Evolutionary conservation across 2,888 invertebrate genomes (phyloP).

Genomic region (Tetramorium bicarinatum): DNA sequence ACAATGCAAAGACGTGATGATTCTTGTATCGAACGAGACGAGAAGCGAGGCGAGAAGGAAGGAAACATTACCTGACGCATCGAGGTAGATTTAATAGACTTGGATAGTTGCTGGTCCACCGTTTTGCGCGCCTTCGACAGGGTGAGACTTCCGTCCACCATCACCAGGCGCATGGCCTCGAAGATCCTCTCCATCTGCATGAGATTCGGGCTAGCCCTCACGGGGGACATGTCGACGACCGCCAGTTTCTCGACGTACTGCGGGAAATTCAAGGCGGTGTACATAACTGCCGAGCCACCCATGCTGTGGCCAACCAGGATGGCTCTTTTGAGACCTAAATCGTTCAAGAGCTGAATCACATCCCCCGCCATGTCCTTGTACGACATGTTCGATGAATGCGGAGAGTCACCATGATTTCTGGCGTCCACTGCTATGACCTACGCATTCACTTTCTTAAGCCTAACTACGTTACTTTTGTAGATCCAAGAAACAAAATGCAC

Average conservation of each 20-base stretch:
- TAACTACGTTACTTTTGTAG: background rate
- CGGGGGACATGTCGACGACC: slow-evolving; percentile 92
- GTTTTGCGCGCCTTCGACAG: slow-evolving; percentile 91
- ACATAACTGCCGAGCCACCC: slow-evolving; percentile 98
- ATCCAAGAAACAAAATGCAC: background rate
- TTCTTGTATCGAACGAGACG: background rate
- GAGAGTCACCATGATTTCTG: slow-evolving; percentile 98
- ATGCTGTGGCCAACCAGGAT: slow-evolving; percentile 96
- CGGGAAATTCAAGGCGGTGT: slow-evolving; percentile 91
- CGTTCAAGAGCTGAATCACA: slow-evolving; percentile 89
- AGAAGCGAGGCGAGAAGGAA: background rate
- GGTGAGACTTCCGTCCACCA: slow-evolving; percentile 89
- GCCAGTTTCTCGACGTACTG: slow-evolving; percentile 89
- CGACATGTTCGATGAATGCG: slow-evolving; percentile 91
- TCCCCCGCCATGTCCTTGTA: slow-evolving; percentile 93
- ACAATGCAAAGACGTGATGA: slow-evolving; percentile 67
- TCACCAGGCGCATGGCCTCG: slow-evolving; percentile 89
- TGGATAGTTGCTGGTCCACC: slow-evolving; percentile 90
- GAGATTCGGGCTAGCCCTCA: slow-evolving; percentile 89
- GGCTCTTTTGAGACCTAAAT: slow-evolving; percentile 89
- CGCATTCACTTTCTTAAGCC: slow-evolving; percentile 44
- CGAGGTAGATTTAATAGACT: slow-evolving; percentile 88
- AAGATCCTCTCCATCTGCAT: slow-evolving; percentile 89
- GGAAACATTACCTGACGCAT: slow-evolving; percentile 86
- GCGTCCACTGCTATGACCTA: slow-evolving; percentile 94